Evolutionary conservation across 1,140 invertebrate species (phyloP), one percentile per base, ranked within the genome.

Genomic region (Ylistrum balloti): DNA sequence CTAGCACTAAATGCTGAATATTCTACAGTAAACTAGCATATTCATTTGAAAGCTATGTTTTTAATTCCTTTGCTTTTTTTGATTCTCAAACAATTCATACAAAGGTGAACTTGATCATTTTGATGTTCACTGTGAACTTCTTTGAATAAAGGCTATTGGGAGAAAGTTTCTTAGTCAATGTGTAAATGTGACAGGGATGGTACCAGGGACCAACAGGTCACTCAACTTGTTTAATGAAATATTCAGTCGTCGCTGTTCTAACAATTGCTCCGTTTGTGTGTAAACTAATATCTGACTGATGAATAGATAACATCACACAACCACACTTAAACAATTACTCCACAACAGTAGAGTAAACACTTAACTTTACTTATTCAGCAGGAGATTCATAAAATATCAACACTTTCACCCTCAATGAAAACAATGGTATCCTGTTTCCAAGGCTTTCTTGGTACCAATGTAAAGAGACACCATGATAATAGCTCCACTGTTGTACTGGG

Each of bases 281-380:
- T 74, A 74, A 74, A 74, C 56, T 74, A 74, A 74, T 74, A 74
- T 74, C n/a, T 9, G 9, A 28, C 56, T 28, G n/a, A n/a, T 74
- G 56, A 74, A 74, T 74, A 28, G 56, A 74, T 28, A 74, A 74
- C 56, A 74, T 74, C 56, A 74, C 56, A 74, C 5, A 74, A 1
- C 56, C 22, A 28, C 56, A 74, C 56, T 74, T 74, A 74, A 74
- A 74, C 56, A 74, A 74, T 74, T n/a, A n/a, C 28, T 74, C 56
- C 17, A 74, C 22, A 74, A 74, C n/a, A 28, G 56, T n/a, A 28
- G n/a, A 28, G 56, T 74, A n/a, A 74, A 74, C 56, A 74, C 56
- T 74, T 74, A 74, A 74, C 56, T 5, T 74, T n/a, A 74, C 22
- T 74, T 74, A 74, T 74, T 74, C 56, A 74, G 56, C 0, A 74